Conservation (phyloP, 2,113 vertebrate genomes). For the Carlito syrichta region DNA sequence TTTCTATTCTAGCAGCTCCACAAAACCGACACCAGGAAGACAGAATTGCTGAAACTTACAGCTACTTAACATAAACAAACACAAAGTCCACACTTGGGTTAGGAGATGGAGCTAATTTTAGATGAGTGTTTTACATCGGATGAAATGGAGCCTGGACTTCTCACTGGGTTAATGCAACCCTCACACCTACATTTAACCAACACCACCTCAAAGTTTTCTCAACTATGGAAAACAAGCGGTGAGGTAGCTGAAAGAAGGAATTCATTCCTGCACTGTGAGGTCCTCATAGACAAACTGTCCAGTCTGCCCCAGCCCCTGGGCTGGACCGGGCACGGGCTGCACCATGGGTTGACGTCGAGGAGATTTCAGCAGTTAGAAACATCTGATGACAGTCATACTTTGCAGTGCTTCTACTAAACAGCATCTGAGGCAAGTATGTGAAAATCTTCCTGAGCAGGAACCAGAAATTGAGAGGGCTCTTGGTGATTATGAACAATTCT, state of each 20-base stretch:
- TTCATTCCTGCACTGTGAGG: constrained; percentile 44
- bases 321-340: background rate
- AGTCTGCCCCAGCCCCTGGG: constrained; percentile 34
- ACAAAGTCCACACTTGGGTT: constrained; percentile 15
- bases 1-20: constrained; percentile 15
- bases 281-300: constrained; percentile 44
- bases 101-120: constrained; percentile 46
- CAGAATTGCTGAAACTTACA: background rate
- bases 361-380: constrained; percentile 47
- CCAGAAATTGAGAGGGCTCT: constrained; percentile 48
- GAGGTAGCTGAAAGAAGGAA: constrained; percentile 40
- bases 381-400: constrained; percentile 28
- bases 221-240: background rate
- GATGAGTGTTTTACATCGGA: background rate
- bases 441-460: constrained; percentile 56
- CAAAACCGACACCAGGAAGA: constrained; percentile 19
- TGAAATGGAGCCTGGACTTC: constrained; percentile 34
- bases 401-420: background rate
- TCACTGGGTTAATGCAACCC: background rate
- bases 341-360: constrained; percentile 36
- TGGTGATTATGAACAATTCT: background rate
- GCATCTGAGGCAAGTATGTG: constrained; percentile 51
- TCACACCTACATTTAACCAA: constrained; percentile 1
- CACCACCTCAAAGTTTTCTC: constrained; percentile 51
- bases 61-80: constrained; percentile 57